Conservation (phyloP, 2,113 vertebrate species). For the Pelvicachromis taeniatus region DNA sequence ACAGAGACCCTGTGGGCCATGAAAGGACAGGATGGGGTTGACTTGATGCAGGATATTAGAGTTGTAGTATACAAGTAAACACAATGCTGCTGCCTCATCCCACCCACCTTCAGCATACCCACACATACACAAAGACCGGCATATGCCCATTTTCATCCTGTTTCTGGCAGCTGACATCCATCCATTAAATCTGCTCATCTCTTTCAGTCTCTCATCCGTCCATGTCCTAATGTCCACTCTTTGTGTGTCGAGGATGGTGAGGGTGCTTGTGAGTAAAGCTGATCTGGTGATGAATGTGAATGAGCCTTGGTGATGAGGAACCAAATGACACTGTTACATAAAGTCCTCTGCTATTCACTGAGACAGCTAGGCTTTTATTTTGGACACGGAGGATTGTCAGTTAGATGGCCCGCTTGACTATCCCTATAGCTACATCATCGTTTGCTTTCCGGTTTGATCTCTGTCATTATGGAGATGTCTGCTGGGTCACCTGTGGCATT, state of each 20-base stretch:
- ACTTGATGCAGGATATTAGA: slow-evolving; percentile 6
- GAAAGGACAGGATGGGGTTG: slow-evolving; percentile 22
- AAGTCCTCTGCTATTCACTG: slow-evolving; percentile 38
- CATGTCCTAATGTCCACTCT: background rate
- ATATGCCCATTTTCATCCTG: slow-evolving; percentile 1
- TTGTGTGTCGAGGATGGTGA: slow-evolving; percentile 5
- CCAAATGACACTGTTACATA: slow-evolving; percentile 56
- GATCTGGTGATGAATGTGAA: slow-evolving; percentile 55
- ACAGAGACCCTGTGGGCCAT: slow-evolving; percentile 1
- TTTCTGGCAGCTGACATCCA: background rate
- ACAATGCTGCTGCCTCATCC: background rate
- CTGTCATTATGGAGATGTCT: background rate
- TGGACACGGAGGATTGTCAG: background rate
- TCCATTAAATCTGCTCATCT: background rate
- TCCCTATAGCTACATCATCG: background rate
- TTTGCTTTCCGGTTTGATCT: background rate
- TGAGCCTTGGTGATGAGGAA: slow-evolving; percentile 47
- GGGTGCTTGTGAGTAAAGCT: slow-evolving; percentile 9
- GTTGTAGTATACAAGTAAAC: background rate
- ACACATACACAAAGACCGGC: slow-evolving; percentile 15
- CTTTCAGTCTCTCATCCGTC: background rate
- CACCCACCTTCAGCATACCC: background rate
- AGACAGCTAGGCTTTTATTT: slow-evolving; percentile 47
- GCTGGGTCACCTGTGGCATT: background rate
- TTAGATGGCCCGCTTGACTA: background rate